Conservation (phyloP, 2,888 invertebrate genomes). For the Anaspis maculata region DNA sequence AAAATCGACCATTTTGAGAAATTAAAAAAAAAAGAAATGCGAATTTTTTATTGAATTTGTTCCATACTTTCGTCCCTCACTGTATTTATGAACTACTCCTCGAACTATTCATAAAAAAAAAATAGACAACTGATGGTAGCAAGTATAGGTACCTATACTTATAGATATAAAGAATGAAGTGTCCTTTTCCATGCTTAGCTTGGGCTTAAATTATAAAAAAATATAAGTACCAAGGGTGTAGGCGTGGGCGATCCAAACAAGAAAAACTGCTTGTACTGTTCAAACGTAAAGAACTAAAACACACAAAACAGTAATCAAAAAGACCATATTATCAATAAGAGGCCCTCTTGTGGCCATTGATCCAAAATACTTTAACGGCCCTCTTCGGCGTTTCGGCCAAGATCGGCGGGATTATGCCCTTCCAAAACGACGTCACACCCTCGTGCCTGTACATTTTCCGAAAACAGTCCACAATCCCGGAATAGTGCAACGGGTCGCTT, state of each 20-base stretch:
- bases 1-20: no score
- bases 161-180: no score
- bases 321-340: no score
- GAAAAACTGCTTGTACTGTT: constrained; percentile 83
- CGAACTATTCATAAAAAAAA: no score
- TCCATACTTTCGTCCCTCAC: no score
- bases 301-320: constrained; percentile 15
- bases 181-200: no score
- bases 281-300: constrained; percentile 78
- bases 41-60: no score
- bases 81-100: no score
- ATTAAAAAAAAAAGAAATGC: no score
- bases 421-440: constrained; percentile 80
- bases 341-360: constrained; percentile 4
- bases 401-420: constrained; percentile 89
- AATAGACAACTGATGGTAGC: no score
- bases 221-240: constrained; percentile 61
- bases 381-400: constrained; percentile 91
- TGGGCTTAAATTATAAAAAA: constrained; percentile 1
- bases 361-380: constrained; percentile 69
- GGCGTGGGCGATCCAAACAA: constrained; percentile 67
- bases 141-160: no score
- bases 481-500: constrained; percentile 52
- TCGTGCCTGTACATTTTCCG: constrained; percentile 80
- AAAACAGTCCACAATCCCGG: constrained; percentile 80